Percentiles rank a stretch among this genome's conserved stretches.
Evolutionary conservation across 2,113 vertebrate species (phyloP).

Genomic region (Callospermophilus lateralis): DNA sequence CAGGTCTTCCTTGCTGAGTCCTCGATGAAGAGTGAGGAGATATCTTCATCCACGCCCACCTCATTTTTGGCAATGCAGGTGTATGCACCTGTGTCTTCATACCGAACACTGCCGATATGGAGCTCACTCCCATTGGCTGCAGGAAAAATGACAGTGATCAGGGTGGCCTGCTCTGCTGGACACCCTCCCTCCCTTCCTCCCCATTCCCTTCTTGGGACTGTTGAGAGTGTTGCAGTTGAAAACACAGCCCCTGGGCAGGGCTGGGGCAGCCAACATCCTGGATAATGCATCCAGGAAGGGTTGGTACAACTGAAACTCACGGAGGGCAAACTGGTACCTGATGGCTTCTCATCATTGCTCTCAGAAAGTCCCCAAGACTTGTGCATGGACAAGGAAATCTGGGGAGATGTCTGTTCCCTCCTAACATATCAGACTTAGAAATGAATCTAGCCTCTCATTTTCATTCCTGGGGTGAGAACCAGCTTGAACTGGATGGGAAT

Average conservation of each 20-base stretch:
- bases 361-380: background rate
- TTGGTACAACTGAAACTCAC: background rate
- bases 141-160: slow-evolving; percentile 57
- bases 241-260: background rate
- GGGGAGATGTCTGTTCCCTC: background rate
- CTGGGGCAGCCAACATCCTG: background rate
- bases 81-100: slow-evolving; percentile 98
- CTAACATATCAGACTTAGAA: slow-evolving; percentile 30
- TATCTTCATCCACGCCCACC: slow-evolving; percentile 98
- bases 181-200: rapidly evolving
- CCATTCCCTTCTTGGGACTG: background rate
- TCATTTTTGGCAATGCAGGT: slow-evolving; percentile 99
- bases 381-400: background rate
- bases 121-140: slow-evolving; percentile 96
- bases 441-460: background rate
- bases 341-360: background rate
- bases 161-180: background rate
- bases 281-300: background rate
- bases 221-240: background rate
- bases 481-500: background rate
- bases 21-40: slow-evolving; percentile 97
- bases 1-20: slow-evolving; percentile 97
- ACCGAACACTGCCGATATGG: slow-evolving; percentile 94
- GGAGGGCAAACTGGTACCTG: background rate
- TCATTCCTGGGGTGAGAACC: background rate